Evolutionary conservation across 2,888 invertebrate species (phyloP), one percentile per base, ranked within the genome.

Genomic region (Exephanes ischioxanthus): DNA sequence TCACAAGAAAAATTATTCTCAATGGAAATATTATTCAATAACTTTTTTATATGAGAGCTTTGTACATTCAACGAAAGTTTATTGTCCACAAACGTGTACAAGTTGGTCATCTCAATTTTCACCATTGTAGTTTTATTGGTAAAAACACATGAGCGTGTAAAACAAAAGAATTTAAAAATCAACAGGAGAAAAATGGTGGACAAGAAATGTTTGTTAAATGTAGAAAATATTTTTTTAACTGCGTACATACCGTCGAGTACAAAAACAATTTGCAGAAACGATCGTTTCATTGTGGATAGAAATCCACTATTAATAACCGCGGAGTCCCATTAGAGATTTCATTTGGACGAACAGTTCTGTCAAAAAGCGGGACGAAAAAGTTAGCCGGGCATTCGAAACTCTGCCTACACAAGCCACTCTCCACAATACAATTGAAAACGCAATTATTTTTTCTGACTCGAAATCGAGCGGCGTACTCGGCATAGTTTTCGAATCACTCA

Each of bases 361-460:
- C 48, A 22, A 37, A 51, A 66, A 48, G 53, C n/a, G 19, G n/a
- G 63, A 66, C 71, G 30, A 58, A 51, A 77, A 53, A 48, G 33
- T 63, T 41, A 41, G 41, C 14, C 7, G 19, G 33, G n/a, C 1
- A 45, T 84, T 55, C 33, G 11, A 22, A 45, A 66, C 22, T 22
- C 55, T 22, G 11, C 4, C 26, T 30, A 14, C 55, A 41, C 41
- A 41, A 41, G 19, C 30, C 1, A n/a, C 26, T 11, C 55, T 73
- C 26, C 14, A 22, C 48, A n/a, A 61, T 63, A 16, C 33, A 70
- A 73, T 53, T 26, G 51, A 45, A 70, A 66, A 81, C 63, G 53
- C 75, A 75, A 81, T 84, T 68, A 84, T 73, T 77, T 61, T 37
- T 14, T 45, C 68, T 41, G 72, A 48, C 26, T 7, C 48, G 71